Conservation (phyloP, 2,113 vertebrate genomes). For the Syngnathus scovelli region DNA sequence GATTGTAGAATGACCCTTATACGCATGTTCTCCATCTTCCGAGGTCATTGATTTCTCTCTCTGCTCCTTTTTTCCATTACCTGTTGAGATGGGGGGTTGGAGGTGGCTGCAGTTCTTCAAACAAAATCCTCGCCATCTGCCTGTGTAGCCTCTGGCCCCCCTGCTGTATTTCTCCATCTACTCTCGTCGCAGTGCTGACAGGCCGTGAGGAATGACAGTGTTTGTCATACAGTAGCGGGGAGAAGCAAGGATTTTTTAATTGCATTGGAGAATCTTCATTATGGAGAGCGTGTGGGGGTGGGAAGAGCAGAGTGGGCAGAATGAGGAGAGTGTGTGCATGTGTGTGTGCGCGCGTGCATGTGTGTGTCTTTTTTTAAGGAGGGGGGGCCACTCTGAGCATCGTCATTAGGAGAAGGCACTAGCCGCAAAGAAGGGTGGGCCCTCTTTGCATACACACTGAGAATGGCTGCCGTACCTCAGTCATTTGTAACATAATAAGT, state of each 20-base stretch:
- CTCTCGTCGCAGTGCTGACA: slow-evolving; percentile 60
- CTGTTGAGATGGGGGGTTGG: slow-evolving; percentile 62
- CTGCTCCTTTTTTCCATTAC: slow-evolving; percentile 66
- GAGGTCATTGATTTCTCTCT: slow-evolving; percentile 69
- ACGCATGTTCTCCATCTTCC: slow-evolving; percentile 60
- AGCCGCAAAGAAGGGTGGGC: slow-evolving; percentile 78
- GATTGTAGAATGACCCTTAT: slow-evolving; percentile 11
- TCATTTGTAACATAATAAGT: slow-evolving; percentile 99
- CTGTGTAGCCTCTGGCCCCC: slow-evolving; percentile 58
- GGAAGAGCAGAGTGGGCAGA: slow-evolving; percentile 43
- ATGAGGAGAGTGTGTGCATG: slow-evolving; percentile 33
- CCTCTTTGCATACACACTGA: slow-evolving; percentile 86
- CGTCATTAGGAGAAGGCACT: slow-evolving; percentile 84
- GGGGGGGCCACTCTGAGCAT: slow-evolving; percentile 73
- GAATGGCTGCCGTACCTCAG: slow-evolving; percentile 97
- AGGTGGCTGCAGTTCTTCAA: slow-evolving; percentile 46
- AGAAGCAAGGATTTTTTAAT: slow-evolving; percentile 90
- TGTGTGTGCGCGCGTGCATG: no score
- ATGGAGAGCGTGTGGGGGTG: slow-evolving; percentile 85
- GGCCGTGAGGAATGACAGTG: slow-evolving; percentile 66
- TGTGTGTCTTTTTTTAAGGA: not conserved
- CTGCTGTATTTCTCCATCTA: slow-evolving; percentile 66
- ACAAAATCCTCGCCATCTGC: slow-evolving; percentile 53
- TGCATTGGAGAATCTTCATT: slow-evolving; percentile 98
- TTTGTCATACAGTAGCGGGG: slow-evolving; percentile 74